A percentile compares a stretch with the other conserved stretches of the same genome.
phyloP scores from a whole-genome alignment of 2,888 invertebrate genomes.

The Oxycera nigricornis region DNA sequence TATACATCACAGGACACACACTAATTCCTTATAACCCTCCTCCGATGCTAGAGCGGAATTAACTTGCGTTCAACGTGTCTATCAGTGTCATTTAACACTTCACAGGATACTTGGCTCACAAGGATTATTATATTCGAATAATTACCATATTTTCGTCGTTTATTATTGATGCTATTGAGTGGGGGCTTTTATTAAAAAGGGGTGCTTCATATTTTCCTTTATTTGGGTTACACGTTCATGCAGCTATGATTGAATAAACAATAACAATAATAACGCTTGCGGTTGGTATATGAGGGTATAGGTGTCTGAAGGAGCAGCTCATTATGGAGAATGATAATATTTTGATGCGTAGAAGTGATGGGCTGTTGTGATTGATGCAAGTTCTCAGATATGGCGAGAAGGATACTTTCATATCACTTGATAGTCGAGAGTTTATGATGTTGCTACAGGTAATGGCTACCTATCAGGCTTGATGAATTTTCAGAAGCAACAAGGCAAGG shows the following conservation, averaged over 20 bases:
- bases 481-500: too few relatives aligned
- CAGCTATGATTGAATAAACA: constrained; percentile 25
- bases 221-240: background rate
- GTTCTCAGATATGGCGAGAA: too few relatives aligned
- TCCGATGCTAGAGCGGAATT: background rate
- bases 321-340: background rate
- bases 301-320: background rate
- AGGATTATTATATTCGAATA: constrained; percentile 47
- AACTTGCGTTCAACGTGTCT: constrained; percentile 27
- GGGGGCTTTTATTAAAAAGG: constrained; percentile 53
- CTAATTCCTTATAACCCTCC: background rate
- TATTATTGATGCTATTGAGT: constrained; percentile 55
- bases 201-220: background rate
- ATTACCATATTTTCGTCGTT: constrained; percentile 63
- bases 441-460: too few relatives aligned
- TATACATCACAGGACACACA: constrained; percentile 4
- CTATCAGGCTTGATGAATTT: too few relatives aligned
- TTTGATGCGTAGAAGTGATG: background rate
- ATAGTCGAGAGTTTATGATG: too few relatives aligned
- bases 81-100: constrained; percentile 39
- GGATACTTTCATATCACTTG: too few relatives aligned
- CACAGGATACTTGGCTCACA: constrained; percentile 26
- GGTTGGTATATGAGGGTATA: background rate
- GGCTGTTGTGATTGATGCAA: too few relatives aligned
- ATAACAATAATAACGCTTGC: background rate